Percentiles rank a stretch among this genome's conserved stretches.
Conservation (phyloP, 92 coral and sea anemone species). For the Siderastrea siderea region DNA sequence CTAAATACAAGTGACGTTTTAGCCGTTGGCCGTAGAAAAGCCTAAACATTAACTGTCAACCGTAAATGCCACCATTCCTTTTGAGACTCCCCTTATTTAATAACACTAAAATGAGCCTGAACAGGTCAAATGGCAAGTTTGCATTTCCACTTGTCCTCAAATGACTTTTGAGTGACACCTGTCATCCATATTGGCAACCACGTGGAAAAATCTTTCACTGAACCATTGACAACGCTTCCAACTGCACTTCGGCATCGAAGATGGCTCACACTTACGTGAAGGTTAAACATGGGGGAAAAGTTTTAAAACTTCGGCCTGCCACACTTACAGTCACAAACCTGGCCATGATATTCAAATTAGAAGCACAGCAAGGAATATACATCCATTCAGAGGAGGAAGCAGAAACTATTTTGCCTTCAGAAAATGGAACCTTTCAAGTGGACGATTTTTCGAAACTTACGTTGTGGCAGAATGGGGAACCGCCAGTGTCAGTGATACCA, state of each 20-base stretch:
- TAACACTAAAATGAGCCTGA: neutral
- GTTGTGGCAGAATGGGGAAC: slow-evolving; percentile 52
- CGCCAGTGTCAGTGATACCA: neutral
- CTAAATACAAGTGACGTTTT: too few relatives aligned
- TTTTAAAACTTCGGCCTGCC: slow-evolving; percentile 35
- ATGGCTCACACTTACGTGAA: slow-evolving; percentile 24
- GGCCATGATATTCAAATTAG: slow-evolving; percentile 55
- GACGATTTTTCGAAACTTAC: slow-evolving; percentile 47
- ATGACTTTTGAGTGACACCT: neutral
- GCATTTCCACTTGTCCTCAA: neutral
- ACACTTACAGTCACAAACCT: slow-evolving; percentile 16
- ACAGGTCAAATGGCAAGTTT: neutral
- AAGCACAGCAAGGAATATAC: slow-evolving; percentile 38
- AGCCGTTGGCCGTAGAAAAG: too few relatives aligned
- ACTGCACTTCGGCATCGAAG: neutral
- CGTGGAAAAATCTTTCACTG: neutral
- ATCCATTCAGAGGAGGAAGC: slow-evolving; percentile 39
- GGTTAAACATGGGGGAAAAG: slow-evolving; percentile 7
- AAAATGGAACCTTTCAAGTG: slow-evolving; percentile 18
- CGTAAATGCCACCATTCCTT: too few relatives aligned
- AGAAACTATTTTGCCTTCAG: slow-evolving; percentile 45
- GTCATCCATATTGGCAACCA: slow-evolving; percentile 2
- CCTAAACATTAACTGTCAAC: too few relatives aligned
- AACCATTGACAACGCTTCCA: neutral
- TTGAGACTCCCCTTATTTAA: too few relatives aligned